Evolutionary conservation across 2,888 invertebrate species (phyloP), one percentile per base, ranked within the genome.

Genomic region (Melinaea marsaeus): DNA sequence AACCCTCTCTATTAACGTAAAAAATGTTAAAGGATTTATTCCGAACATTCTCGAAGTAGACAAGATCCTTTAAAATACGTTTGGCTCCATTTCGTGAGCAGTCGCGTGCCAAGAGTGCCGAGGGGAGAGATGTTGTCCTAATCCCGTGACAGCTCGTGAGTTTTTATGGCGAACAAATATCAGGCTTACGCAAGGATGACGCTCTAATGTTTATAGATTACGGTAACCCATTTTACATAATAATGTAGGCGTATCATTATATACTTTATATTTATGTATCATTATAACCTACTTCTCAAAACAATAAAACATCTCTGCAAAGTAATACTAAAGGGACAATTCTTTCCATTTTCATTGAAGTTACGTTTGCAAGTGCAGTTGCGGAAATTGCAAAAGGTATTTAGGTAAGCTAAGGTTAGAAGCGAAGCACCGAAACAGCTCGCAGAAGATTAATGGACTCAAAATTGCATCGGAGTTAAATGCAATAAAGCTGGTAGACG

Each of bases 391-490:
- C 63, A 58, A 70, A 69, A 70, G 66, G 69, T 69, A 67, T 69
- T 68, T 69, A 67, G 66, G 68, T 69, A 69, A 71, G 62, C 66
- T 58, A 66, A 69, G 64, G 67, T 71, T 70, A 69, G 76, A 76
- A 80, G 75, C 75, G 73, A 74, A 80, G 75, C 76, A 77, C 77
- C 78, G 78, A 82, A 85, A 83, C 81, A 79, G 78, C 80, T 79
- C 76, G 72, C 75, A 78, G 83, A 84, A 88, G 87, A 88, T 90
- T 85, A 89, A 90, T 89, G 85, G 85, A 80, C 81, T 81, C 84
- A 83, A 87, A 89, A 89, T 89, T 88, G 87, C 88, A 88, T 83
- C 79, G 83, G 83, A 77, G 79, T 79, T 81, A 75, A 79, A 80
- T 81, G 86, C 84, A 88, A 85, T 88, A 86, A 86, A 86, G 84